A percentile compares a stretch with the other conserved stretches of the same genome.
These are phyloP conservation scores for Drosophila mauritiana DNA, from an alignment of 1,140 invertebrate species.

Conservation along the genomic window DNA sequence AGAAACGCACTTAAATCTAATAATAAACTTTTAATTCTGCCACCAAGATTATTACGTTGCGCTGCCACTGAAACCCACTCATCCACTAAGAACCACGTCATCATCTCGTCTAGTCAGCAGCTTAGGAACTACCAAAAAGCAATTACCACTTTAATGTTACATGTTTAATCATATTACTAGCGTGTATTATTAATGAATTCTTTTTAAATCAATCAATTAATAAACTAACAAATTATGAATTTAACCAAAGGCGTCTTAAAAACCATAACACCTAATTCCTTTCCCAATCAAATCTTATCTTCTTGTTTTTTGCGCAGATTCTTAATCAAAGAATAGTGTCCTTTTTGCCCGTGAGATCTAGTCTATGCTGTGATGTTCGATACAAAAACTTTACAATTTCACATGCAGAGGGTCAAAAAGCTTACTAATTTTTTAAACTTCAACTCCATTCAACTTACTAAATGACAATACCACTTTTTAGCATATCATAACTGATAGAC, in stretches of 20 bases:
- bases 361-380: not conserved
- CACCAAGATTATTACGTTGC: conserved; percentile 60
- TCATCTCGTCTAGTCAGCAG: conserved; percentile 69
- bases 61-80: conserved; percentile 52
- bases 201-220: conserved; percentile 73
- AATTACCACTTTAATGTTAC: conserved; percentile 75
- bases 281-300: too few species aligned
- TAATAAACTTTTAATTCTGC: conserved; percentile 65
- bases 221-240: conserved; percentile 67
- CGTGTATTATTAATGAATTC: conserved; percentile 58
- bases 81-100: conserved; percentile 47
- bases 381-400: not conserved
- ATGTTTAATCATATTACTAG: conserved; percentile 78
- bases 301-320: not conserved
- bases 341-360: too few species aligned
- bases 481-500: conserved; percentile 11
- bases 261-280: too few species aligned
- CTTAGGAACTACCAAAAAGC: conserved; percentile 74
- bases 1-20: conserved; percentile 64
- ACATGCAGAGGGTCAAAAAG: too few species aligned
- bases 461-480: conserved; percentile 1
- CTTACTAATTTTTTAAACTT: not conserved
- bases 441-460: not conserved
- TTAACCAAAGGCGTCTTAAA: conserved; percentile 25
- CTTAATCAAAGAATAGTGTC: not conserved